Evolutionary conservation across 2,888 invertebrate genomes (phyloP).

Genomic region (Apoda limacodes): DNA sequence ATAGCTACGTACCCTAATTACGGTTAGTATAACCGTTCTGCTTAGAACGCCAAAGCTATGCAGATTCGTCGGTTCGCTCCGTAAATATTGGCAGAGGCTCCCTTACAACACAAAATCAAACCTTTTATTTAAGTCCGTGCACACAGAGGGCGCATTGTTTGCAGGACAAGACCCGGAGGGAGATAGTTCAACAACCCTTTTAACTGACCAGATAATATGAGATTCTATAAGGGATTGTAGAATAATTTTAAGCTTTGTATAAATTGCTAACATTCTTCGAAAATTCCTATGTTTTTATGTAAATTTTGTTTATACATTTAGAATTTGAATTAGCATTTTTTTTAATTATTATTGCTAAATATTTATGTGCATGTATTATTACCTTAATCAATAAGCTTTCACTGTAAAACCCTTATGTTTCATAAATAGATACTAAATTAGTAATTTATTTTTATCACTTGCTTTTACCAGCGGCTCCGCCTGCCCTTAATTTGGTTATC

Average conservation of each 20-base stretch:
- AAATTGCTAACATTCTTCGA: constrained; percentile 25
- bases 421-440: too few relatives aligned
- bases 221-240: constrained; percentile 37
- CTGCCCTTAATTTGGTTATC: too few relatives aligned
- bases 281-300: too few relatives aligned
- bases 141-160: constrained; percentile 53
- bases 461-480: too few relatives aligned
- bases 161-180: constrained; percentile 28
- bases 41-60: constrained; percentile 50
- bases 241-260: constrained; percentile 33
- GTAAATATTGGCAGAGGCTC: constrained; percentile 59
- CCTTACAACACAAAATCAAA: constrained; percentile 69
- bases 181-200: constrained; percentile 65
- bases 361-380: too few relatives aligned
- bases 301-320: too few relatives aligned
- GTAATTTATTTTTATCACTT: too few relatives aligned
- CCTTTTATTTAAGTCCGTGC: constrained; percentile 66
- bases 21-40: constrained; percentile 9
- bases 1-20: too few relatives aligned
- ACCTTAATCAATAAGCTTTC: too few relatives aligned
- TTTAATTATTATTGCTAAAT: too few relatives aligned
- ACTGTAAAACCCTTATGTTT: too few relatives aligned
- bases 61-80: constrained; percentile 47
- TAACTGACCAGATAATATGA: constrained; percentile 52
- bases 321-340: too few relatives aligned